phyloP scores from a whole-genome alignment of 2,888 invertebrate genomes.

The Macrophya alboannulata region DNA sequence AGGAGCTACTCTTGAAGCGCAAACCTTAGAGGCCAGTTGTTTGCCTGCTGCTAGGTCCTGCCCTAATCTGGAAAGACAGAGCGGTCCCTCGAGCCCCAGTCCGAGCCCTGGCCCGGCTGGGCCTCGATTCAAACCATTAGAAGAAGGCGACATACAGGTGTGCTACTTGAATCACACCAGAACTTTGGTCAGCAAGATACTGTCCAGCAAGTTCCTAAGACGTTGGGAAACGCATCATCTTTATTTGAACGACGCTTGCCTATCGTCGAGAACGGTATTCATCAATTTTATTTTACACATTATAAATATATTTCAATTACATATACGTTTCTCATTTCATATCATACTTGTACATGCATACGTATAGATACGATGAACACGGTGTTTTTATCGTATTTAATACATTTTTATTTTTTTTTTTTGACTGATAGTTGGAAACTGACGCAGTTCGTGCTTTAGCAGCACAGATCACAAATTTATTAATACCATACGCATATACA shows the following conservation, averaged over 20 bases:
- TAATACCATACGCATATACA: neutral
- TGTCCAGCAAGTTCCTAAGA: constrained; percentile 89
- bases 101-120: constrained; percentile 80
- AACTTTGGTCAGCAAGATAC: constrained; percentile 90
- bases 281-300: neutral
- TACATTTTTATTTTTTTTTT: neutral
- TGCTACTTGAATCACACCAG: constrained; percentile 90
- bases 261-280: constrained; percentile 87
- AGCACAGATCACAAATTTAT: neutral
- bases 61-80: constrained; percentile 81
- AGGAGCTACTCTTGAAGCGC: constrained; percentile 67
- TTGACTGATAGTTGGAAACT: neutral
- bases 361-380: neutral
- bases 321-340: too few species aligned
- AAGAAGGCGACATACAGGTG: constrained; percentile 88
- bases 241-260: constrained; percentile 85
- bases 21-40: constrained; percentile 71
- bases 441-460: neutral
- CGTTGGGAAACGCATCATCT: constrained; percentile 91
- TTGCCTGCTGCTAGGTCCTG: constrained; percentile 80
- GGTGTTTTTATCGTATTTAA: constrained; percentile 1
- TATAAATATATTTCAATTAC: too few species aligned
- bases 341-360: neutral
- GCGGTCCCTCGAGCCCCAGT: constrained; percentile 80
- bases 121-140: constrained; percentile 86